Base-by-base conservation (phyloP, 2,888 invertebrate species). In the Cataglyphis altisquamis region DNA sequence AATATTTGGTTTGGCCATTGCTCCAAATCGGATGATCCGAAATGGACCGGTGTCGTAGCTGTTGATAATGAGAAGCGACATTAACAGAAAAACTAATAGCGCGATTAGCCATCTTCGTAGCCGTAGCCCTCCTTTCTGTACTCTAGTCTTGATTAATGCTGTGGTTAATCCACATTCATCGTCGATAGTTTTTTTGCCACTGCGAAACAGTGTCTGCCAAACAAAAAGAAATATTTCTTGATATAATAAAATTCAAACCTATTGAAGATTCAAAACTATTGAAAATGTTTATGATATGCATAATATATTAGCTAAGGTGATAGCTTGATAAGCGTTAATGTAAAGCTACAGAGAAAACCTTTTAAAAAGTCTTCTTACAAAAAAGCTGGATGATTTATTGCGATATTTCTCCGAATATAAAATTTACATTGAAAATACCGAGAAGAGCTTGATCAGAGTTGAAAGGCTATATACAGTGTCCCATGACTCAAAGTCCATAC, bases 21-120 rank as follows among this genome's bases (percentile, higher is more conserved):
- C 41, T 52, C 88, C 86, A n/a, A 89, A 89, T 12, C 84, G 84
- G 9, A 83, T 52, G 0, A 83, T 64, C 10, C 87, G 91, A 85
- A 93, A 91, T 86, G 93, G 92, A 25, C 91, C 90, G 6, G 91
- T 91, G 41, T 92, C 90, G 70, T 94, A 91, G 77, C 88, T 93
- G 84, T 94, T 94, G 77, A 94, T 91, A 18, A 92, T 85, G 70
- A 94, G 60, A 66, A 94, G 86, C 10, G 92, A 93, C 29, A 88
- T 89, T 18, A 94, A 86, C 41, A 94, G 72, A 75, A 92, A 92
- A 39, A 92, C 78, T 36, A 94, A 77, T 48, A 93, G 75, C 29
- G 86, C 92, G 39, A 94, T 91, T 15, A 94, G 84, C 94, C 94
- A 94, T 90, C 89, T 92, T 87, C 87, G 91, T 77, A 91, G 36